Evolutionary conservation across 2,797 vertebrate genomes (phyloP).

Genomic region (Arrhamphus sclerolepis): DNA sequence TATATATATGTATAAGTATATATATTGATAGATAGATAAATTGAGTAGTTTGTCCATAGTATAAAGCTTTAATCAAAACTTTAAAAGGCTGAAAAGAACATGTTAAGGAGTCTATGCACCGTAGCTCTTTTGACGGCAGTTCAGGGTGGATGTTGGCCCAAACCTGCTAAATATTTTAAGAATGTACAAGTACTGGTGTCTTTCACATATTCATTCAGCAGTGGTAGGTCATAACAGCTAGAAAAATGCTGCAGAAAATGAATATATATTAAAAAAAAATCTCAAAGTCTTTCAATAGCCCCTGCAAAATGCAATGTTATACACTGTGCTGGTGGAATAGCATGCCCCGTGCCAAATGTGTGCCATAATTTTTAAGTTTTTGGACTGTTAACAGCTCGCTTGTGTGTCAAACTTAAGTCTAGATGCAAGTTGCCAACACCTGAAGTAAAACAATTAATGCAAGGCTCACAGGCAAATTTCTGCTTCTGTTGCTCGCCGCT

Average conservation of each 20-base stretch:
- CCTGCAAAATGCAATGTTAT: constrained; percentile 22
- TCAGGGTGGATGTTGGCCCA: constrained; percentile 49
- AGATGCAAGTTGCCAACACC: constrained; percentile 47
- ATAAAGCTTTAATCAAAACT: background rate
- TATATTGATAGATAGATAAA: too few relatives aligned
- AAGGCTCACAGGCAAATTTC: constrained; percentile 54
- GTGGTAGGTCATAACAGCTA: background rate
- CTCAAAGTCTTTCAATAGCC: constrained; percentile 20
- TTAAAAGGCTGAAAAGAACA: constrained; percentile 18
- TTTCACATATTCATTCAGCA: constrained; percentile 40
- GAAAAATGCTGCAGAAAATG: constrained; percentile 29
- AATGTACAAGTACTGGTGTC: constrained; percentile 52
- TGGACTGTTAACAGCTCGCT: constrained; percentile 20
- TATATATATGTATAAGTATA: too few relatives aligned
- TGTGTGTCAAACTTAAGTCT: constrained; percentile 22
- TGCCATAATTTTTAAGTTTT: constrained; percentile 21
- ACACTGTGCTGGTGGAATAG: constrained; percentile 12
- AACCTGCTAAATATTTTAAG: constrained; percentile 70
- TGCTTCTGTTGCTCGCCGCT: constrained; percentile 18
- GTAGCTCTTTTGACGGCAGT: constrained; percentile 37
- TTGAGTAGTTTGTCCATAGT: background rate
- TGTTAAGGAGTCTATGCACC: constrained; percentile 13
- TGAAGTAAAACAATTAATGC: constrained; percentile 60
- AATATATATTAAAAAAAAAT: constrained; percentile 16
- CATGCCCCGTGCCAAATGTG: constrained; percentile 6